Conservation (phyloP, 2,888 invertebrate genomes). For the Monochamus alternatus region DNA sequence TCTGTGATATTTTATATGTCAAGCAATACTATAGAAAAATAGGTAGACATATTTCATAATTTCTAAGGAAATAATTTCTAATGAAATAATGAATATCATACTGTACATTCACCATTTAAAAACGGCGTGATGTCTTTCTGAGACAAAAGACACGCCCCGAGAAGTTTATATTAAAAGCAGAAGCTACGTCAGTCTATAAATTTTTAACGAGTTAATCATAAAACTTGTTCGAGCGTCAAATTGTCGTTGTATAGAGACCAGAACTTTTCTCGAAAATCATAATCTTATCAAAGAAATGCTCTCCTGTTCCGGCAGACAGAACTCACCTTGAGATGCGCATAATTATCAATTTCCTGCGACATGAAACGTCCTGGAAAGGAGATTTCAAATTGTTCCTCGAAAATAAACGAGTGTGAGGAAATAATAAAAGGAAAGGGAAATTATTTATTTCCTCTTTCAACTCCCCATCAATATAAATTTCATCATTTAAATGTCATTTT, state of each 20-base stretch:
- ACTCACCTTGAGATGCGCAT: background rate
- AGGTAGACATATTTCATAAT: too few species aligned
- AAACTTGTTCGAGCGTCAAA: conserved; percentile 4
- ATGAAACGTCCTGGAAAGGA: background rate
- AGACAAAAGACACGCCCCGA: background rate
- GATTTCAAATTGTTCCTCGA: background rate
- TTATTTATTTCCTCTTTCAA: too few species aligned
- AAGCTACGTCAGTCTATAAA: background rate
- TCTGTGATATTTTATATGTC: too few species aligned
- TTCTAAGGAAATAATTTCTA: too few species aligned
- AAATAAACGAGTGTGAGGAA: too few species aligned
- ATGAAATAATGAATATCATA: too few species aligned
- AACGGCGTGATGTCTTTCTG: too few species aligned
- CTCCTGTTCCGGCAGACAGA: background rate
- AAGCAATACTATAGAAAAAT: too few species aligned
- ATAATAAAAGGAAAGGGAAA: too few species aligned
- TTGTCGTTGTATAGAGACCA: background rate
- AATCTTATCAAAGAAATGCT: background rate
- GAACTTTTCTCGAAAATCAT: background rate
- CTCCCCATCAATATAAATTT: too few species aligned
- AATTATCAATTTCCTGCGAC: background rate
- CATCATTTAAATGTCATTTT: too few species aligned
- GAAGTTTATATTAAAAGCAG: background rate
- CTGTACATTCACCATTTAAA: too few species aligned
- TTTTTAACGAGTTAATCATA: conserved; percentile 7